A percentile compares a stretch with the other conserved stretches of the same genome.
Evolutionary conservation across 1,140 invertebrate genomes (phyloP).

Genomic region (Campoletis sonorensis): DNA sequence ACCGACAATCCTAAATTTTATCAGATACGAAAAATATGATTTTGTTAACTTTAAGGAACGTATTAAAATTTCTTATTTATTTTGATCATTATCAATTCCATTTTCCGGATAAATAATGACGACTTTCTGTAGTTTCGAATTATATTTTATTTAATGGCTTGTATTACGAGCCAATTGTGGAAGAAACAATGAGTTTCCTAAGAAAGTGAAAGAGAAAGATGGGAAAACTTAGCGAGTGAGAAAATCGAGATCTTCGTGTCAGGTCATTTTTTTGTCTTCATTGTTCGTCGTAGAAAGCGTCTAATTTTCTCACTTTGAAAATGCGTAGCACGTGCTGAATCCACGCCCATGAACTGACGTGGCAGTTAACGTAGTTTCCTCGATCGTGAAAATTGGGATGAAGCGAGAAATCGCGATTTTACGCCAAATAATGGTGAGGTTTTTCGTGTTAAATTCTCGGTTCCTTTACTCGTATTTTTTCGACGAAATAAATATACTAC

Average conservation of each 20-base stretch:
- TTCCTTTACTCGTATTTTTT: too few species aligned
- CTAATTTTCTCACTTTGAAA: background rate
- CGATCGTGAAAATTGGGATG: background rate
- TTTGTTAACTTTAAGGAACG: background rate
- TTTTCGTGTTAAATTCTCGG: too few species aligned
- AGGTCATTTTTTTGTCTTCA: background rate
- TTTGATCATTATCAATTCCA: background rate
- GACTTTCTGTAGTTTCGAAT: too few species aligned
- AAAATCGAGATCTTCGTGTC: conserved; percentile 1
- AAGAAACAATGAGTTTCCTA: background rate
- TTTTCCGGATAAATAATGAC: too few species aligned
- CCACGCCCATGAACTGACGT: background rate
- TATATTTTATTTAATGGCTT: background rate
- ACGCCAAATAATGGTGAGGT: too few species aligned
- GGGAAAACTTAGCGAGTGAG: background rate
- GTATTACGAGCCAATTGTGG: background rate
- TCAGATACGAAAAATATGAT: background rate
- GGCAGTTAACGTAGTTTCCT: background rate
- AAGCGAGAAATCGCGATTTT: background rate
- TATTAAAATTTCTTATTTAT: background rate
- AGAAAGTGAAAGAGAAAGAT: background rate
- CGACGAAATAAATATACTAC: too few species aligned
- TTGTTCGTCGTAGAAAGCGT: conserved; percentile 1
- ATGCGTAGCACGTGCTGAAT: background rate
- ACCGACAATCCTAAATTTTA: conserved; percentile 5